phyloP scores from a whole-genome alignment of 2,888 invertebrate species.

The Oscheius sp. region DNA sequence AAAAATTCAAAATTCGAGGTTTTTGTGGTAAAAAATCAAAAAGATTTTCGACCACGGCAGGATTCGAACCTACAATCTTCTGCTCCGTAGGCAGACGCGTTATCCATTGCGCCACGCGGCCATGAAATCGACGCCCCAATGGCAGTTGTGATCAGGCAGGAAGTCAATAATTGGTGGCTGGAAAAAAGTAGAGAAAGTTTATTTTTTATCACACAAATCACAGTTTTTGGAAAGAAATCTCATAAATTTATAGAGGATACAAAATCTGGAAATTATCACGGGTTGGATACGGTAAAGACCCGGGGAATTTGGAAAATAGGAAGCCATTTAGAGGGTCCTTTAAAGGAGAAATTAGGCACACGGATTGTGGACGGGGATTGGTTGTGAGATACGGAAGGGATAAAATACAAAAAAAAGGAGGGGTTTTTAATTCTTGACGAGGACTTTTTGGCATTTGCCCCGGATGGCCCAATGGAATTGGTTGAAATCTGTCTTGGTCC shows the following conservation, averaged over 20 bases:
- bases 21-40: background rate
- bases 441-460: conserved; percentile 61
- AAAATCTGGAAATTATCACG: too few species aligned
- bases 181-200: too few species aligned
- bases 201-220: too few species aligned
- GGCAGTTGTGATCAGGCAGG: too few species aligned
- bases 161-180: too few species aligned
- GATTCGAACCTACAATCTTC: conserved; percentile 74
- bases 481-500: conserved; percentile 65
- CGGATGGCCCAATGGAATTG: conserved; percentile 69
- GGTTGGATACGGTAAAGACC: too few species aligned
- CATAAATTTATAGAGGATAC: too few species aligned
- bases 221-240: too few species aligned
- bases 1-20: background rate
- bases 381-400: background rate
- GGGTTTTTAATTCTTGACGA: conserved; percentile 38
- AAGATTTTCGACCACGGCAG: conserved; percentile 52
- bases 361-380: conserved; percentile 8
- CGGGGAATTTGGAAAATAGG: background rate
- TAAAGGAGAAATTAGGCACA: conserved; percentile 9
- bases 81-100: conserved; percentile 74
- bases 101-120: conserved; percentile 67
- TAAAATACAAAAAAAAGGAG: background rate
- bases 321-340: too few species aligned
- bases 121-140: conserved; percentile 11